Evolutionary conservation across 2,888 invertebrate species (phyloP).

Genomic region (Matsumyia berberina): DNA sequence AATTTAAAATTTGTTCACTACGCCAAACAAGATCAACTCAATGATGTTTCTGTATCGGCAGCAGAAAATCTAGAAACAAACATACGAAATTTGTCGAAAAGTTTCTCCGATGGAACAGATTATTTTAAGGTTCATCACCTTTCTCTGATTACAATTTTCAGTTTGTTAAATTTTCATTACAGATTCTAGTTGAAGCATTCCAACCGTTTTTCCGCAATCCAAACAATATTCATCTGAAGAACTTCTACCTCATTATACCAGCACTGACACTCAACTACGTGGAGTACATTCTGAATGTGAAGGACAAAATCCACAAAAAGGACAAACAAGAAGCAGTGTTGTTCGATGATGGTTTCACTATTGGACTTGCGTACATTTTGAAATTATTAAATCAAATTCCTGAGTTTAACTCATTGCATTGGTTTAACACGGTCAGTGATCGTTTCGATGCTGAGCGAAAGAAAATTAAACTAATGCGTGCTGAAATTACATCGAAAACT

Average conservation of each 20-base stretch:
- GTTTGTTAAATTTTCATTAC: constrained; percentile 78
- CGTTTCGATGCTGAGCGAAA: constrained; percentile 89
- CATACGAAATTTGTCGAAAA: constrained; percentile 90
- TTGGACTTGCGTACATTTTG: constrained; percentile 96
- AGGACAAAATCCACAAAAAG: constrained; percentile 96
- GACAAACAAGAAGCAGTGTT: constrained; percentile 90
- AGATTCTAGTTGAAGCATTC: constrained; percentile 96
- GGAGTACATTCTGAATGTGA: constrained; percentile 95
- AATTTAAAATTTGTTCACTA: constrained; percentile 87
- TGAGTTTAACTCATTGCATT: constrained; percentile 96
- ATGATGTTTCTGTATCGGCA: constrained; percentile 87
- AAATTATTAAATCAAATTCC: constrained; percentile 94
- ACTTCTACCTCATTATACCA: constrained; percentile 97
- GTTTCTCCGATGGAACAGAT: constrained; percentile 88
- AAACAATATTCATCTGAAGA: constrained; percentile 94
- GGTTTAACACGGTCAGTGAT: constrained; percentile 94
- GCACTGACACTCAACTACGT: constrained; percentile 97
- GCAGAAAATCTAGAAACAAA: constrained; percentile 91
- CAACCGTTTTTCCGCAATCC: constrained; percentile 93
- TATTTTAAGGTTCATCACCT: constrained; percentile 81
- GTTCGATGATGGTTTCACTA: constrained; percentile 99
- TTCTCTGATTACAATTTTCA: not conserved
- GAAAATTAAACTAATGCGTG: constrained; percentile 84
- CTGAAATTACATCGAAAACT: constrained; percentile 86
- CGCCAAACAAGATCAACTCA: constrained; percentile 86